Conservation (phyloP, 1,140 invertebrate genomes). For the Limonius californicus region DNA sequence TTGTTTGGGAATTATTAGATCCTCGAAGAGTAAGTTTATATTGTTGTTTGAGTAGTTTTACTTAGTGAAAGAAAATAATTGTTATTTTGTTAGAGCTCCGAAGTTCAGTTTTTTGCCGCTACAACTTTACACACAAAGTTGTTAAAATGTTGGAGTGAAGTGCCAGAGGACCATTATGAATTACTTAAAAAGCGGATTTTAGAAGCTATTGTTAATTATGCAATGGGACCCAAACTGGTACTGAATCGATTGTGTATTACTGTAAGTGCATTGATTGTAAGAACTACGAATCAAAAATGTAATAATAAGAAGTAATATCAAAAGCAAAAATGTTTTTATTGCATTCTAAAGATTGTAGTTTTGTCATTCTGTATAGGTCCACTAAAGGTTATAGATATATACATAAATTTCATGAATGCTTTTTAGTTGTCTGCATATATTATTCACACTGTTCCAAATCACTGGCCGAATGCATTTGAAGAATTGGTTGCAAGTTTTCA, state of each 20-base stretch:
- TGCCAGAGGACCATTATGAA: conserved; percentile 72
- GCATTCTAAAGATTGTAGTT: no score
- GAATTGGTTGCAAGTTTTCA: conserved; percentile 64
- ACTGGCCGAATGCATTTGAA: conserved; percentile 62
- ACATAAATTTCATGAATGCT: neutral
- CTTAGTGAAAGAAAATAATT: neutral
- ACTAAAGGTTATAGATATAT: no score
- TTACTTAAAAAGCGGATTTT: conserved; percentile 72
- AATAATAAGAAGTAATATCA: no score
- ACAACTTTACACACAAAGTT: conserved; percentile 84
- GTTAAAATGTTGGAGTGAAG: conserved; percentile 78
- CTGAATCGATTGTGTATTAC: conserved; percentile 82
- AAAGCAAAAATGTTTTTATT: no score
- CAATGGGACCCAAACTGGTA: conserved; percentile 76
- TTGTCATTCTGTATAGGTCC: no score
- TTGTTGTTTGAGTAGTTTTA: no score
- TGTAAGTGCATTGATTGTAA: no score
- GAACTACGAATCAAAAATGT: no score
- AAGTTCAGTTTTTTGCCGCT: conserved; percentile 91
- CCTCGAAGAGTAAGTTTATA: conserved; percentile 66
- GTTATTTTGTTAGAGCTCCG: conserved; percentile 58
- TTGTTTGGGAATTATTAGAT: conserved; percentile 81
- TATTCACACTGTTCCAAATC: conserved; percentile 58
- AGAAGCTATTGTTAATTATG: conserved; percentile 69
- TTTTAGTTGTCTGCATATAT: conserved; percentile 63